Base-by-base conservation (phyloP, 2,797 vertebrate species). In the Lacerta agilis region DNA sequence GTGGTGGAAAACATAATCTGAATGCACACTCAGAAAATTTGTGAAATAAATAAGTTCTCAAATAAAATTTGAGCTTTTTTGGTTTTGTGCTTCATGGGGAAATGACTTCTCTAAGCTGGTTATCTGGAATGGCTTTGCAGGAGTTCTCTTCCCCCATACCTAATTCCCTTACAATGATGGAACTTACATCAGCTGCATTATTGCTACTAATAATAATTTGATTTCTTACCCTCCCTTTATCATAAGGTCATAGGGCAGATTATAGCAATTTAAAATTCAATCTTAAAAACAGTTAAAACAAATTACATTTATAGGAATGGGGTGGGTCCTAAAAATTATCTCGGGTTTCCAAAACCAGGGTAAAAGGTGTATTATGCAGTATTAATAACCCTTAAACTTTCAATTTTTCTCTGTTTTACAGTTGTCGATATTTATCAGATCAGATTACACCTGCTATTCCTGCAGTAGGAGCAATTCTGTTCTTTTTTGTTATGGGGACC, bases 401-500 rank as follows among this genome's bases (percentile, higher is more conserved):
- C n/a, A 91, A 92, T 77, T 84, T 71, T 84, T 43, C 76, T 84
- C 86, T 80, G 76, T 64, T 83, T 92, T 94, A 76, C 96, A 99
- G 99, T 96, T 99, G 99, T 96, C 98, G 97, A 0, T 99, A 97
- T 95, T 97, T 99, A 94, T 98, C 98, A 0, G 91, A 91, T 92
- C 94, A 97, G 45, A 97, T 99, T 96, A 99, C 98, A 2, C 98
- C 98, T 3, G 98, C 98, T 87, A 98, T 99, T 93, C 99, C 99
- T 27, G 98, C 98, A 92, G 96, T 98, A 5, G 99, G 98, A 75
- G 98, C 98, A 18, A 96, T 98, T 92, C 97, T 99, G 87, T 99
- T 99, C 97, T 95, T 99, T 95, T 99, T 99, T 92, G 99, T 99
- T 94, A 97, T 99, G 97, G 98, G 99, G 88, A 99, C 98, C 9